Conservation (phyloP, 2,888 invertebrate species). For the Limnephilus lunatus region DNA sequence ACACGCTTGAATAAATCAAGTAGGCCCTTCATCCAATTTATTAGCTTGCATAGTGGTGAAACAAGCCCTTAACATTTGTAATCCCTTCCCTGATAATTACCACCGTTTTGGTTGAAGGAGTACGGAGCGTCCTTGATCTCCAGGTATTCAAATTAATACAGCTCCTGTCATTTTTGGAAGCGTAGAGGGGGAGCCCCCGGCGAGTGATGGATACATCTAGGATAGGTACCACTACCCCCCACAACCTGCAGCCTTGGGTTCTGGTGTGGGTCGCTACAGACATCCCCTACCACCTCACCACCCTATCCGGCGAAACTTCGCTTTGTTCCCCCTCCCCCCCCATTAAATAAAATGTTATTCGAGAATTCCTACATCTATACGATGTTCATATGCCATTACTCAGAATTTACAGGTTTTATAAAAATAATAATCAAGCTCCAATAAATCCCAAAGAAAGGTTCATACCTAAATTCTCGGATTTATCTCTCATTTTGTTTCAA, state of each 20-base stretch:
- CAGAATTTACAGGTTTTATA: neutral
- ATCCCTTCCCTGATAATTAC: slow-evolving; percentile 10
- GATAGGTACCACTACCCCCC: neutral
- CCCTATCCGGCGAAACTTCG: neutral
- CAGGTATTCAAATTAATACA: slow-evolving; percentile 65
- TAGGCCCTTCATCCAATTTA: neutral
- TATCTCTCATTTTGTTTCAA: neutral
- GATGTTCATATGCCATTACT: slow-evolving; percentile 38
- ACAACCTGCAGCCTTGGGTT: slow-evolving; percentile 18
- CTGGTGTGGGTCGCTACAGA: slow-evolving; percentile 23
- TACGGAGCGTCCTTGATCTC: slow-evolving; percentile 50
- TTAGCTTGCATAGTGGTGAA: neutral
- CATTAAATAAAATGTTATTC: slow-evolving; percentile 36
- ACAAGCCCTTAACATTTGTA: neutral
- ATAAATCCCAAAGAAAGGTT: neutral
- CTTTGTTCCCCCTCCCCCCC: slow-evolving; percentile 1
- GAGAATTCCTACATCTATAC: neutral
- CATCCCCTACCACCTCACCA: neutral
- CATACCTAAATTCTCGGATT: neutral
- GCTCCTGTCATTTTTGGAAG: slow-evolving; percentile 62
- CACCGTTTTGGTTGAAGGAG: slow-evolving; percentile 18
- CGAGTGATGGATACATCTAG: slow-evolving; percentile 63
- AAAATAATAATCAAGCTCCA: neutral
- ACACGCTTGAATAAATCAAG: neutral
- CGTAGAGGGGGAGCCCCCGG: slow-evolving; percentile 45